Percentiles rank a stretch among this genome's conserved stretches.
Evolutionary conservation across 2,888 invertebrate genomes (phyloP).

Genomic region (Acronicta psi): DNA sequence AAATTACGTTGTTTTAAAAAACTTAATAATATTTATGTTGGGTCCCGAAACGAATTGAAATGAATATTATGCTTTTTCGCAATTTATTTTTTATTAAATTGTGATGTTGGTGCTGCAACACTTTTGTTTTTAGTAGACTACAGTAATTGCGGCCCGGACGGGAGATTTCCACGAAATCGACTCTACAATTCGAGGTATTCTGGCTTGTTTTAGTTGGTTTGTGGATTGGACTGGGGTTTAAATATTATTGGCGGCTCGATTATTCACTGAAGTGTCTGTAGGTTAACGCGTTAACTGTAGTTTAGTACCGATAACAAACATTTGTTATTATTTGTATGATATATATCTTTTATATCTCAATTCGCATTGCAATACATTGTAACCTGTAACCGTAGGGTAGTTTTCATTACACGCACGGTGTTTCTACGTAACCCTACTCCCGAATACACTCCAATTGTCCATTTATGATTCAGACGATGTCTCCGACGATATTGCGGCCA

Average conservation of each 20-base stretch:
- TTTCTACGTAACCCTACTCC: background rate
- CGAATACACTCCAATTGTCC: conserved; percentile 9
- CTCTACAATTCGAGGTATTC: background rate
- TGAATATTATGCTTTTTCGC: background rate
- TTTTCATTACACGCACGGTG: background rate
- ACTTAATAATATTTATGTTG: too few species aligned
- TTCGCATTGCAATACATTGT: conserved; percentile 33
- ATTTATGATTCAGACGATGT: conserved; percentile 46
- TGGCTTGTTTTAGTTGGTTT: background rate
- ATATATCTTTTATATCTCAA: background rate
- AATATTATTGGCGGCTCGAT: background rate
- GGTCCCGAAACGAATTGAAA: conserved; percentile 8
- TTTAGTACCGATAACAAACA: too few species aligned
- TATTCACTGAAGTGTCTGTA: background rate
- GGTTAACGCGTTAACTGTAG: background rate
- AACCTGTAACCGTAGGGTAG: conserved; percentile 3
- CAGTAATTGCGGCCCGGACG: too few species aligned
- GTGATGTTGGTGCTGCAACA: conserved; percentile 3
- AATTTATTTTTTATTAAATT: background rate
- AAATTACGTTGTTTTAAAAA: too few species aligned
- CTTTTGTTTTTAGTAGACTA: too few species aligned
- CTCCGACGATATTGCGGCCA: conserved; percentile 27
- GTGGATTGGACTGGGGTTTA: background rate
- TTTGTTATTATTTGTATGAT: too few species aligned
- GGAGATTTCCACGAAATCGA: too few species aligned